Base-by-base conservation (phyloP, 2,888 invertebrate species). In the Podotricha telesiphe region DNA sequence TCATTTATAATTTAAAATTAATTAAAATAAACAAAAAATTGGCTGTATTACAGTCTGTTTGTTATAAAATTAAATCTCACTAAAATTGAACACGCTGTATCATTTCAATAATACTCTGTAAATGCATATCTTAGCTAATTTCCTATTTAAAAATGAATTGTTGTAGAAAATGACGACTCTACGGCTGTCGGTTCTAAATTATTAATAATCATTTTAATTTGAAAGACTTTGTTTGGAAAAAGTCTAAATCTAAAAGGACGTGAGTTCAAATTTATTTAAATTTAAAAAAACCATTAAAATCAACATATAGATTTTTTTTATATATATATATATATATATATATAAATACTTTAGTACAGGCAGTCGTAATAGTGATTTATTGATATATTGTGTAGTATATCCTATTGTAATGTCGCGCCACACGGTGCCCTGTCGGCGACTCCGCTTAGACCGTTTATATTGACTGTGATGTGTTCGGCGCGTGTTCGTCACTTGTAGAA, bases 401-500 rank as follows among this genome's bases (percentile, higher is more conserved):
- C n/a, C n/a, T n/a, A n/a, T 4, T 28, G 6, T 6, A 28, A 28
- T 28, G 28, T 28, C 28, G 6, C 28, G 28, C 6, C 28, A 28
- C 28, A 28, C 2, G 28, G 28, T 6, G 28, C 6, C 28, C 6
- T 6, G 28, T 28, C 28, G 28, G 28, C 28, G 28, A 28, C 28
- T 28, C 69, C 56, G 65, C 8, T 65, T 56, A 70, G 72, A 70
- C 71, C 67, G 71, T n/a, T 28, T 51, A 63, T 69, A 69, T 69
- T 73, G 73, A 73, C 75, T 76, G 75, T 76, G 75, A 76, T 76
- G 73, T 73, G 74, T 69, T 70, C 6, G 28, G 28, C 6, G 28
- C 6, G 55, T 71, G 71, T 73, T 74, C 64, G 74, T 55, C 74
- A 69, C 69, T 73, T 66, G 73, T 50, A 13, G 47, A 55, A 17